Conservation (phyloP, 1,140 invertebrate genomes). For the Phortica variegata region DNA sequence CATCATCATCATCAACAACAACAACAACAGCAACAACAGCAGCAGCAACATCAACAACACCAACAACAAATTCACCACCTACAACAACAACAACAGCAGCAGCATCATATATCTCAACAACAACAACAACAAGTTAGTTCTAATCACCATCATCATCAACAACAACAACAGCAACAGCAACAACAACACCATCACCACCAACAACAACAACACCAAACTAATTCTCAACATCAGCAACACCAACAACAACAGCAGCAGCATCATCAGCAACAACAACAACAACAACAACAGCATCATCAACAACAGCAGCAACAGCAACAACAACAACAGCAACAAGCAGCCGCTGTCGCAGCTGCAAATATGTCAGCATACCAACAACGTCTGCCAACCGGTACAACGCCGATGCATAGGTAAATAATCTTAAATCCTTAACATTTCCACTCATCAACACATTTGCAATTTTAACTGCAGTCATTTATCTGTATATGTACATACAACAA, state of each 20-base stretch:
- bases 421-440: neutral
- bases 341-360: conserved; percentile 27
- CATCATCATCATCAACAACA: conserved; percentile 37
- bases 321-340: conserved; percentile 33
- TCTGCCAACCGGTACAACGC: conserved; percentile 46
- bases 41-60: conserved; percentile 16
- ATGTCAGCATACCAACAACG: conserved; percentile 56
- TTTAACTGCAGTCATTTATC: too few relatives aligned
- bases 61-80: conserved; percentile 1
- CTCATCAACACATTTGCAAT: too few relatives aligned
- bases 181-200: conserved; percentile 35
- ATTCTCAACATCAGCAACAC: conserved; percentile 26
- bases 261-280: conserved; percentile 27
- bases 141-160: conserved; percentile 24
- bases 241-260: conserved; percentile 27
- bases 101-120: neutral
- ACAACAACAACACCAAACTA: conserved; percentile 21
- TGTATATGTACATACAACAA: too few relatives aligned
- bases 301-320: conserved; percentile 29
- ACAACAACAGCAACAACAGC: conserved; percentile 17
- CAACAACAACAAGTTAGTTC: too few relatives aligned
- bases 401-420: conserved; percentile 53
- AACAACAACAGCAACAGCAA: conserved; percentile 40
- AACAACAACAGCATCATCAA: conserved; percentile 24
- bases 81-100: neutral